These are phyloP conservation scores for Caradrina clavipalpis DNA, from an alignment of 2,888 invertebrate species.

Conservation along the genomic window DNA sequence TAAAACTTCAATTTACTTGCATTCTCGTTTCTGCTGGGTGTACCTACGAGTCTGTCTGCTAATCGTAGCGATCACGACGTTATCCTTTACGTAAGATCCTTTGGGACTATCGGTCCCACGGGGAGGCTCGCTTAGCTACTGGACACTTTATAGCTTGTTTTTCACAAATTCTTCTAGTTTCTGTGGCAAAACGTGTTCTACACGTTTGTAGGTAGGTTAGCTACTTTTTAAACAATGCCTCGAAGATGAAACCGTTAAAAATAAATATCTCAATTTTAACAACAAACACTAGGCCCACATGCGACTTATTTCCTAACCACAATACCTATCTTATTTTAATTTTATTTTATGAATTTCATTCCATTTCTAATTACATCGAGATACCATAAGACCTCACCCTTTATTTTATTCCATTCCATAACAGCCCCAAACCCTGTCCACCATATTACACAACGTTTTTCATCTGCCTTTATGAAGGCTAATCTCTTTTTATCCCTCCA, in stretches of 20 bases:
- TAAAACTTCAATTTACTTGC: background rate
- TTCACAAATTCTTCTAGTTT: slow-evolving; percentile 3
- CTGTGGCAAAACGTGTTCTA: too few species aligned
- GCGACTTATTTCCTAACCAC: too few species aligned
- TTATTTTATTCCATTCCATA: background rate
- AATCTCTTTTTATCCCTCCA: slow-evolving; percentile 62
- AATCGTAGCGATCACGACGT: slow-evolving; percentile 27
- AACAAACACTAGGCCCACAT: too few species aligned
- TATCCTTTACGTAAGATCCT: slow-evolving; percentile 25
- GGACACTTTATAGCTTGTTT: slow-evolving; percentile 11
- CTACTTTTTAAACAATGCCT: background rate
- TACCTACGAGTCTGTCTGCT: slow-evolving; percentile 3
- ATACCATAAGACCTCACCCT: background rate
- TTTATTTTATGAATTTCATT: too few species aligned
- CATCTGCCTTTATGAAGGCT: slow-evolving; percentile 49
- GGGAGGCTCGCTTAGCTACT: slow-evolving; percentile 4
- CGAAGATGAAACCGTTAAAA: too few species aligned
- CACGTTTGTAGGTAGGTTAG: too few species aligned
- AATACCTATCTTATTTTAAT: too few species aligned
- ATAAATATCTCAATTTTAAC: too few species aligned
- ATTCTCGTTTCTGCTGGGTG: background rate
- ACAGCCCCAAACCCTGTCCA: slow-evolving; percentile 2
- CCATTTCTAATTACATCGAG: background rate
- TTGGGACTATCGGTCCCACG: slow-evolving; percentile 15
- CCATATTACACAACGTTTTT: slow-evolving; percentile 46